Evolutionary conservation across 2,797 vertebrate species (phyloP).

Genomic region (Catostomus latipinnis): DNA sequence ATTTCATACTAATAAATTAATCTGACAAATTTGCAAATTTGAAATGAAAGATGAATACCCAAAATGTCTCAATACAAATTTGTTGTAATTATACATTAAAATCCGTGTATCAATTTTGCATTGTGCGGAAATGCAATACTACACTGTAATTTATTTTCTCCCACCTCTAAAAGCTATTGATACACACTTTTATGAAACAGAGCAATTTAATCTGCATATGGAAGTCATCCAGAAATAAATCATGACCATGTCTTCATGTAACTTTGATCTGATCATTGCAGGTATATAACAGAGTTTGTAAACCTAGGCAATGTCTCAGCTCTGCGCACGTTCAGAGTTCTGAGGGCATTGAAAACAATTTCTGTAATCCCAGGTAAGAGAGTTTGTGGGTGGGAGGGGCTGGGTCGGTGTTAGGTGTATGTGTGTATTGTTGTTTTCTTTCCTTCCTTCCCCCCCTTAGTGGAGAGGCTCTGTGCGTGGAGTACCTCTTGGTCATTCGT

Average conservation of each 20-base stretch:
- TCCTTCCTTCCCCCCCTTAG: conserved; percentile 74
- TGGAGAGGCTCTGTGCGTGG: conserved; percentile 97
- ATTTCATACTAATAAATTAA: too few relatives aligned
- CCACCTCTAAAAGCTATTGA: conserved; percentile 12
- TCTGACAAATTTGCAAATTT: too few relatives aligned
- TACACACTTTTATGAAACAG: conserved; percentile 4
- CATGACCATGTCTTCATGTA: conserved; percentile 78
- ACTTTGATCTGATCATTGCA: conserved; percentile 99
- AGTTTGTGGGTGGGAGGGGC: conserved; percentile 81
- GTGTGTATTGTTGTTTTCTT: conserved; percentile 87
- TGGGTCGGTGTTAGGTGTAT: conserved; percentile 76
- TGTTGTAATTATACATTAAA: too few relatives aligned
- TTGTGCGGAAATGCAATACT: background rate
- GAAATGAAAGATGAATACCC: too few relatives aligned
- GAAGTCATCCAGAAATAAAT: conserved; percentile 57
- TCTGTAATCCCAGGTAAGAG: conserved; percentile 97
- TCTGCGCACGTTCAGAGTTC: conserved; percentile 97
- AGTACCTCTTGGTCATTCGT: conserved; percentile 82
- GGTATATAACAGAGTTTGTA: conserved; percentile 99
- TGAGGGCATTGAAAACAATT: conserved; percentile 99
- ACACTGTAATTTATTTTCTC: background rate
- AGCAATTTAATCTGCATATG: conserved; percentile 29
- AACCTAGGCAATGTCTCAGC: conserved; percentile 99
- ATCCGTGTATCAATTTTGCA: background rate
- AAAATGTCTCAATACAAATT: too few relatives aligned